Base-by-base conservation (phyloP, 2,113 vertebrate genomes). In the Corydoras sp. region DNA sequence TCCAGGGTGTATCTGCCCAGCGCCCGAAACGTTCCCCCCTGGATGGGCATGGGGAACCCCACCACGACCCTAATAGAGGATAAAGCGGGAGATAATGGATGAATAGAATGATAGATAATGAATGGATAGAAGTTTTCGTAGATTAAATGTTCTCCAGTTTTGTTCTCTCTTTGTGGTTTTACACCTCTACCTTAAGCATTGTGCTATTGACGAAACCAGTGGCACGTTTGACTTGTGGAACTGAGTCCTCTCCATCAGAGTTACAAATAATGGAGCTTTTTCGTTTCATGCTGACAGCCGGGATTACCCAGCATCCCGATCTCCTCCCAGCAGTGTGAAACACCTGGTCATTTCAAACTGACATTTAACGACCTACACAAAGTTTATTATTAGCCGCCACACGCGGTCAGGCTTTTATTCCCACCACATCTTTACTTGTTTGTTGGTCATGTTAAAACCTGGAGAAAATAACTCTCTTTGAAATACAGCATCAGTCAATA, bases 181-280 rank as follows among this genome's bases (percentile, higher is more conserved):
- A 53, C 51, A 53, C 51, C 51, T 53, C 3, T 53, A 53, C 10
- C 51, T 53, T 10, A 3, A 53, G 51, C 51, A 53, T 53, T 53
- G 10, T 53, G 51, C 51, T 53, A 10, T 13, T 53, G 35, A 43
- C 35, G 53, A 54, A 61, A 56, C 59, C 43, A 60, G 68, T n/a
- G 7, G 8, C 58, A 14, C 9, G 13, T 12, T 31, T 10, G 50
- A 74, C 64, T 7, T 74, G 32, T 35, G 32, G 32, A 35, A 53
- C 66, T 68, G 61, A 68, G 15, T 5, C 5, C 43, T 62, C 70
- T 72, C 54, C 72, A 53, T 67, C 65, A 69, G 55, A 14, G 10
- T 30, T 64, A 15, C 60, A 18, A 24, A 60, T 53, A 53, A 53
- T 53, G 51, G 51, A 11, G 51, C 32, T 35, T 35, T 35, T 35